Evolutionary conservation across 2,797 vertebrate genomes (phyloP).

Genomic region (Arnoldichthys spilopterus): DNA sequence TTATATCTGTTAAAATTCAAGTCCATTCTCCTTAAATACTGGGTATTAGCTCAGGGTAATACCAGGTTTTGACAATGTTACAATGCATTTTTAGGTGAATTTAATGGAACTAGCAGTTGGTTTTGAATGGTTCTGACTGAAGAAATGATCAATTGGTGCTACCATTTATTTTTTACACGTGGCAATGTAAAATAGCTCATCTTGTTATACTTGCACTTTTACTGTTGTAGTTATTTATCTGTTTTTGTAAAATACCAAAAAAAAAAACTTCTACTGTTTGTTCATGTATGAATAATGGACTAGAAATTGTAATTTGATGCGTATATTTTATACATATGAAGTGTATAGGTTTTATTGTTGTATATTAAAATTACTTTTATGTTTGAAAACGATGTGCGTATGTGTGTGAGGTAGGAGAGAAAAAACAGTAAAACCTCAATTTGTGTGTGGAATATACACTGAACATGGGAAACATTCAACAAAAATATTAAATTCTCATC

Average conservation of each 20-base stretch:
- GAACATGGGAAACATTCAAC: too few species aligned
- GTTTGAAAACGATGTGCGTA: neutral
- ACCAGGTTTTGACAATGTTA: neutral
- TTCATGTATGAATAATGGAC: constrained; percentile 7
- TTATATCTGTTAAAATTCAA: neutral
- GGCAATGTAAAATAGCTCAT: neutral
- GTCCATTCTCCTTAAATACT: neutral
- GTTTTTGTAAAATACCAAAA: constrained; percentile 17
- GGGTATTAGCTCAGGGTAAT: constrained; percentile 24
- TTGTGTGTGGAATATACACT: neutral
- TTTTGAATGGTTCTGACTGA: neutral
- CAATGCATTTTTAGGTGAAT: neutral
- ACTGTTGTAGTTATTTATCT: constrained; percentile 43
- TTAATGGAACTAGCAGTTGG: neutral
- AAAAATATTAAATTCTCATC: too few species aligned
- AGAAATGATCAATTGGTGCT: constrained; percentile 50
- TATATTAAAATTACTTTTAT: constrained; percentile 20
- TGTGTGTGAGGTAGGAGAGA: neutral
- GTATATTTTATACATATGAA: constrained; percentile 45
- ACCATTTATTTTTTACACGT: constrained; percentile 12
- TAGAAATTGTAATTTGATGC: constrained; percentile 28
- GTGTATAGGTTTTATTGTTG: constrained; percentile 39
- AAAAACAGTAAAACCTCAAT: too few species aligned
- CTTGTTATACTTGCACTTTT: constrained; percentile 37
- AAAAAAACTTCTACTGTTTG: constrained; percentile 9